Percentiles rank a stretch among this genome's conserved stretches.
Conservation (phyloP, 1,140 invertebrate genomes). For the Protaetia brevitarsis region DNA sequence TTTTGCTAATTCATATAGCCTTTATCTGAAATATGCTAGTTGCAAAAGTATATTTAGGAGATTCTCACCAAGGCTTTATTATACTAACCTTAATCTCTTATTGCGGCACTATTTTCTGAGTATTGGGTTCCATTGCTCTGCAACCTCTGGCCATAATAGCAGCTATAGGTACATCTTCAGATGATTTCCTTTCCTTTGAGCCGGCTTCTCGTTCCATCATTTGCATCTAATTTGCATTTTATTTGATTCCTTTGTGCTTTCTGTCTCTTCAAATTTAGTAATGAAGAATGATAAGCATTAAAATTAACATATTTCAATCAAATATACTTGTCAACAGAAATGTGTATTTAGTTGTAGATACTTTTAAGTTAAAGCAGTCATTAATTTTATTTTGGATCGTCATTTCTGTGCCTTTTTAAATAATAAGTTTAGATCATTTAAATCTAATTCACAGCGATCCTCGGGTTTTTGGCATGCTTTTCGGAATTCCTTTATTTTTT, state of each 20-base stretch:
- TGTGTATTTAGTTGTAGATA: constrained; percentile 43
- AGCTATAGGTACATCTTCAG: constrained; percentile 62
- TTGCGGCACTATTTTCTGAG: constrained; percentile 60
- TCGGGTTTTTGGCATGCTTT: constrained; percentile 69
- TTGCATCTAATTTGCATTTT: constrained; percentile 76
- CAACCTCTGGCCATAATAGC: constrained; percentile 61
- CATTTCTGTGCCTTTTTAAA: constrained; percentile 70
- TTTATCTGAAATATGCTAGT: too few relatives aligned
- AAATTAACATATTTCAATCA: constrained; percentile 20
- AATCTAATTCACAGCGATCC: constrained; percentile 75
- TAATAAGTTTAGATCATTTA: constrained; percentile 77
- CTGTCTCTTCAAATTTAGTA: constrained; percentile 76
- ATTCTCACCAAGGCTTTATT: constrained; percentile 73
- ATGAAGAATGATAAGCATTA: too few relatives aligned
- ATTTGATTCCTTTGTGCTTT: constrained; percentile 74
- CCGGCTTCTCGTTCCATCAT: constrained; percentile 63
- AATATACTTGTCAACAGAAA: neutral
- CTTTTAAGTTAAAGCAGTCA: constrained; percentile 69
- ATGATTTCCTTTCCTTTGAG: constrained; percentile 57
- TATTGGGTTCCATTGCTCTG: constrained; percentile 59
- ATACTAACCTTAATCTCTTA: constrained; percentile 63
- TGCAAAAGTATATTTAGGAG: too few relatives aligned
- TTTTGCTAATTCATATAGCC: too few relatives aligned
- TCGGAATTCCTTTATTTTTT: constrained; percentile 73
- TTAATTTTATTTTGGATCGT: constrained; percentile 66